phyloP scores from a whole-genome alignment of 2,113 vertebrate species.

The Casuarius casuarius region DNA sequence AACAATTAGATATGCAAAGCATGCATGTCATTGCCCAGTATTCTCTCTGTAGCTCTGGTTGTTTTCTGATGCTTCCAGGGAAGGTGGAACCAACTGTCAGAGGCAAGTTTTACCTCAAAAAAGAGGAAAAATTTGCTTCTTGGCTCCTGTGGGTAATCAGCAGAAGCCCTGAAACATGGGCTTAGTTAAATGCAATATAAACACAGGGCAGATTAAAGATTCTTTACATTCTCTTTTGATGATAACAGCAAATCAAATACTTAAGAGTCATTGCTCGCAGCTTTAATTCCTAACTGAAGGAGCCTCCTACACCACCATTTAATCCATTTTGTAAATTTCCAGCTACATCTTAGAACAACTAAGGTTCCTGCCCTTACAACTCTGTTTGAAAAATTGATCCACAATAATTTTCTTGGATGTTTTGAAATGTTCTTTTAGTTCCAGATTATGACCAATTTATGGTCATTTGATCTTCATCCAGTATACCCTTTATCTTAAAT shows the following conservation, averaged over 20 bases:
- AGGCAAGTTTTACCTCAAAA: neutral
- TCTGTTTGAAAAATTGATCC: neutral
- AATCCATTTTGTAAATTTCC: neutral
- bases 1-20: neutral
- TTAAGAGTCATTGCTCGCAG: neutral
- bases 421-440: neutral
- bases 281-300: neutral
- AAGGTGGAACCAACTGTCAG: neutral
- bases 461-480: neutral
- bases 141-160: neutral
- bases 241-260: neutral
- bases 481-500: conserved; percentile 5
- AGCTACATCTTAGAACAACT: neutral
- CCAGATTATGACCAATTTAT: neutral
- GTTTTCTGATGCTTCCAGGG: neutral
- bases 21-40: neutral
- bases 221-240: neutral
- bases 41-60: neutral
- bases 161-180: neutral
- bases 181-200: neutral
- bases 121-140: neutral
- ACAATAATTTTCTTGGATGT: neutral
- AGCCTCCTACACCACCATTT: neutral
- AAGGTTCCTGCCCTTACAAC: neutral
- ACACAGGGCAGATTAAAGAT: neutral